Evolutionary conservation across 2,797 vertebrate genomes (phyloP).

Genomic region (Platyrinchus mystaceus): DNA sequence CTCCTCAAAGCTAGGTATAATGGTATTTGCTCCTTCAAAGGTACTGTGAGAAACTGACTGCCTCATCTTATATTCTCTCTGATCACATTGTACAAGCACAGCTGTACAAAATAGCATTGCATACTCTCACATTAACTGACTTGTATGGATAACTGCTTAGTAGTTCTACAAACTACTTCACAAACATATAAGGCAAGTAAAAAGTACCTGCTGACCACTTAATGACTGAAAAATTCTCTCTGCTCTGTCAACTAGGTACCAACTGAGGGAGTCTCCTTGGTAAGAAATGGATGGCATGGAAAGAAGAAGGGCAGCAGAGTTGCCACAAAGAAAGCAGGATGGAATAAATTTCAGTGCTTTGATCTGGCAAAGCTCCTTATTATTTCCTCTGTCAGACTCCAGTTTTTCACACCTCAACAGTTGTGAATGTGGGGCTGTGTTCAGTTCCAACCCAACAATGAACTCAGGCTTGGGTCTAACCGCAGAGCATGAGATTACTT

Average conservation of each 20-base stretch:
- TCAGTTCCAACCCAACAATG: background rate
- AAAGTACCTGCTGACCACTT: background rate
- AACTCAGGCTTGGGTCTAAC: background rate
- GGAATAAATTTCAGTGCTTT: background rate
- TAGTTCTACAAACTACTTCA: background rate
- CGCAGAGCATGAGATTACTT: background rate
- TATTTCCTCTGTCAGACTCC: background rate
- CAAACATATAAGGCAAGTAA: fast-evolving
- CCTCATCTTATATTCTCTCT: background rate
- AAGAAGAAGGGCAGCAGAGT: background rate
- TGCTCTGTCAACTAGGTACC: background rate
- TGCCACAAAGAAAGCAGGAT: background rate
- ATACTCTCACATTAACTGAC: too few relatives aligned
- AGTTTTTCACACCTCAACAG: background rate
- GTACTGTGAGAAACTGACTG: background rate
- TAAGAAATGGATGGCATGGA: background rate
- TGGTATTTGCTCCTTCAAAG: background rate
- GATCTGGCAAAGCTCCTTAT: background rate
- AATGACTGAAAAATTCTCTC: background rate
- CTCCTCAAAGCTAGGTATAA: background rate
- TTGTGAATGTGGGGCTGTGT: background rate
- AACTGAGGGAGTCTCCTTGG: background rate
- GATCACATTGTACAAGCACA: fast-evolving
- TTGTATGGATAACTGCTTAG: background rate
- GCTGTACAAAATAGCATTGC: background rate